Evolutionary conservation across 2,797 vertebrate species (phyloP), one percentile per base, ranked within the genome.

Genomic region (Cheracebus regulus): DNA sequence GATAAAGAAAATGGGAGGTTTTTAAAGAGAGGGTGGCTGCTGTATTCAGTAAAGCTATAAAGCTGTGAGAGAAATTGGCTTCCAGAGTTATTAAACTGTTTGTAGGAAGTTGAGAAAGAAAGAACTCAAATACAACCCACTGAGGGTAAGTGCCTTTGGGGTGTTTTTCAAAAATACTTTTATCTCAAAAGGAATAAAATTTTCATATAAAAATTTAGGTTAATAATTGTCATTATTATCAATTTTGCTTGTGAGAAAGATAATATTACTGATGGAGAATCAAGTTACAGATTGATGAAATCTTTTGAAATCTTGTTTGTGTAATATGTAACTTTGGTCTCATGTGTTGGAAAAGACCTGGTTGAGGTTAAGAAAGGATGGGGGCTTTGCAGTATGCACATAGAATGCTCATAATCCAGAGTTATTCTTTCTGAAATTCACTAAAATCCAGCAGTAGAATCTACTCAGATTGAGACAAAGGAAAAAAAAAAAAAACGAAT

Each of bases 1-100:
- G 97, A 98, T 95, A 97, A 98, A 57, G 67, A 85, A 89, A 86
- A 83, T 17, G 17, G 58, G 67, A 96, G 80, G 58, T 39, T 78
- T 96, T 82, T 73, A 82, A 90, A 95, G 19, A 90, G 26, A 81
- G 28, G 9, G n/a, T 39, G 24, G 17, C 50, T 88, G 2, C 33
- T 22, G 0, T 6, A 72, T 39, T 72, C 86, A 79, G 55, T 88
- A 67, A n/a, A 67, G 64, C 33, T 67, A 41, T 39, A 88, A 15
- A 33, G 33, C 57, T 88, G 19, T 73, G 58, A 52, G 61, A 96
- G 82, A 79, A 80, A 67, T 19, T 73, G 52, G 4, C 13, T n/a
- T 84, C 89, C 2, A 10, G 46, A 79, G 33, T 44, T 48, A 22
- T 75, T 36, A 84, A 55, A 28, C 13, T 84, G 44, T 30, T 2